A percentile compares a stretch with the other conserved stretches of the same genome.
Conservation (phyloP, 2,888 invertebrate genomes). For the Erynnis tages region DNA sequence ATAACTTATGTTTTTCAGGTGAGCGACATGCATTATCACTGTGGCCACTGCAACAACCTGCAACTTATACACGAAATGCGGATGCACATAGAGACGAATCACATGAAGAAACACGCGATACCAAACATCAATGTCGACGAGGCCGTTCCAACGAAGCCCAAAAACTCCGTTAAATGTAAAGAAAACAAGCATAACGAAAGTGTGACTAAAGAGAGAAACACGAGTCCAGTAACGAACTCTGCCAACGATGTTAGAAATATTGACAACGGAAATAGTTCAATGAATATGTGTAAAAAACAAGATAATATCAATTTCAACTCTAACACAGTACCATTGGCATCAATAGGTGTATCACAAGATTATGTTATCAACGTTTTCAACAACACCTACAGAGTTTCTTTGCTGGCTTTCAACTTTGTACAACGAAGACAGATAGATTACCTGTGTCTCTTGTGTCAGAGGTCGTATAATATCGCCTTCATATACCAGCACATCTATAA, state of each 20-base stretch:
- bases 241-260: not conserved
- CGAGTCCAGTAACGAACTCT: too few species aligned
- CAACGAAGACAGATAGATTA: too few species aligned
- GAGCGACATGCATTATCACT: slow-evolving; percentile 42
- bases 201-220: too few species aligned
- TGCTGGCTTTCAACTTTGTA: not conserved
- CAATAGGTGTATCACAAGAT: too few species aligned
- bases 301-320: not conserved
- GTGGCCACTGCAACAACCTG: slow-evolving; percentile 48
- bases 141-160: too few species aligned
- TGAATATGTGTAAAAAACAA: too few species aligned
- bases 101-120: slow-evolving; percentile 16
- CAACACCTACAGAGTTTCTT: not conserved
- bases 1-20: slow-evolving; percentile 39
- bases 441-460: not conserved
- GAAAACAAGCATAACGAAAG: too few species aligned
- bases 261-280: too few species aligned
- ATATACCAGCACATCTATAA: not conserved
- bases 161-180: not conserved
- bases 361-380: not conserved
- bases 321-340: not conserved
- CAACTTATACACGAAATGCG: slow-evolving; percentile 33
- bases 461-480: not conserved
- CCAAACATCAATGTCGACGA: too few species aligned
- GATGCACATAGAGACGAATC: slow-evolving; percentile 35